Conservation (phyloP, 1,140 invertebrate species). For the Trichonephila clavata region DNA sequence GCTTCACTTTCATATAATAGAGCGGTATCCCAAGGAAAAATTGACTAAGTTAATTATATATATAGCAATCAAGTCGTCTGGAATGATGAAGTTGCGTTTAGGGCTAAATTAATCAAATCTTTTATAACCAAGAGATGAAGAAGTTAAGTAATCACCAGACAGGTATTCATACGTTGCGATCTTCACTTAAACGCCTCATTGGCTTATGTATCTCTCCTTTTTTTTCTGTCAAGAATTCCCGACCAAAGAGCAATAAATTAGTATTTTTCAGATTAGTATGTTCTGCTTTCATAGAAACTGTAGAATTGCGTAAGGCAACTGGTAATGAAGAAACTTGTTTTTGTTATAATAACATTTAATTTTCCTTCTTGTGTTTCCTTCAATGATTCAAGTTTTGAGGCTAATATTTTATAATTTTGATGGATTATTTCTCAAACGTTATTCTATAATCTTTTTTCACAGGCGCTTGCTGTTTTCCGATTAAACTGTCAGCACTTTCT, state of each 20-base stretch:
- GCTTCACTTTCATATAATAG: background rate
- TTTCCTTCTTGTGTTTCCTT: too few relatives aligned
- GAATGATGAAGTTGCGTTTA: conserved; percentile 15
- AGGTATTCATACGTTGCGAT: background rate
- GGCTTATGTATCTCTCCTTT: background rate
- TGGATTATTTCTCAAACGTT: too few relatives aligned
- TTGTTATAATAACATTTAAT: too few relatives aligned
- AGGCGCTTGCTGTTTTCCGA: too few relatives aligned
- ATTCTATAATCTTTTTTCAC: too few relatives aligned
- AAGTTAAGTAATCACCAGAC: conserved; percentile 11
- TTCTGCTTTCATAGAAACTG: background rate
- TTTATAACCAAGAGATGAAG: background rate
- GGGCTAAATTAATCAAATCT: conserved; percentile 26
- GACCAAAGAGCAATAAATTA: background rate
- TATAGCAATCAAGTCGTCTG: conserved; percentile 5
- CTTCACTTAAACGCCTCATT: conserved; percentile 2
- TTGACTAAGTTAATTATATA: conserved; percentile 52
- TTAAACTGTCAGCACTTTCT: too few relatives aligned
- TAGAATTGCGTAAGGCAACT: background rate
- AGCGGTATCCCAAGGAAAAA: conserved; percentile 20
- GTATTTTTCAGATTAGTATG: background rate
- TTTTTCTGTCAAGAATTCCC: background rate
- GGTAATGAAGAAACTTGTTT: too few relatives aligned
- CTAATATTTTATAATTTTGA: too few relatives aligned
- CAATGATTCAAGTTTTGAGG: too few relatives aligned